phyloP scores from a whole-genome alignment of 2,888 invertebrate species.

The Acleris emargana region DNA sequence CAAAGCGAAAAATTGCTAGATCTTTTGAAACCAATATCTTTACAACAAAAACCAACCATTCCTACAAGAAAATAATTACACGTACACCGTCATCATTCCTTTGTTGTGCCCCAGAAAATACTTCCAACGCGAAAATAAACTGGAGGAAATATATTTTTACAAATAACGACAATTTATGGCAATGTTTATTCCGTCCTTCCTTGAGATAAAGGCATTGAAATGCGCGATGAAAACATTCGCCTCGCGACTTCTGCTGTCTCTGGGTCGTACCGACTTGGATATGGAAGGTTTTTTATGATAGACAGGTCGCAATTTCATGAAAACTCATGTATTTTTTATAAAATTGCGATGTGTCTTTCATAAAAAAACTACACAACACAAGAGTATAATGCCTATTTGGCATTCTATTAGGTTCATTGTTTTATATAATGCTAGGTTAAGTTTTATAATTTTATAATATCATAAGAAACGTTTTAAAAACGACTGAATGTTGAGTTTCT shows the following conservation, averaged over 20 bases:
- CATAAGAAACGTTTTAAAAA: too few species aligned
- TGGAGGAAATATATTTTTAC: slow-evolving; percentile 49
- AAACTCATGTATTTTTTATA: too few species aligned
- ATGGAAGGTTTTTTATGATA: background rate
- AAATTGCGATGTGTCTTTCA: too few species aligned
- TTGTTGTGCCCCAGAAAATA: slow-evolving; percentile 18
- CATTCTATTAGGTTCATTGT: too few species aligned
- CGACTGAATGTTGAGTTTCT: too few species aligned
- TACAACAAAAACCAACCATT: background rate
- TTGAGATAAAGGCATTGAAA: slow-evolving; percentile 74
- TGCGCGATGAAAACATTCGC: slow-evolving; percentile 62
- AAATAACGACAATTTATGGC: slow-evolving; percentile 74
- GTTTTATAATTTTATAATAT: too few species aligned
- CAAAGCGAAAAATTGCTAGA: too few species aligned
- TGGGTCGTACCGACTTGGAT: background rate
- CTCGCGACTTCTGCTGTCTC: background rate
- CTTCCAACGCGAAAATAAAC: slow-evolving; percentile 10
- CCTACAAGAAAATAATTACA: background rate
- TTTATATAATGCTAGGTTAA: too few species aligned
- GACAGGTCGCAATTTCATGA: too few species aligned
- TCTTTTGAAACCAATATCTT: too few species aligned
- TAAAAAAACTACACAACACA: too few species aligned
- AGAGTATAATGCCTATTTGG: too few species aligned
- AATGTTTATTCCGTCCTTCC: slow-evolving; percentile 69
- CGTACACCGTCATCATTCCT: slow-evolving; percentile 1